A percentile compares a stretch with the other conserved stretches of the same genome.
phyloP scores from a whole-genome alignment of 2,888 invertebrate genomes.

The Zaprionus obscuricornis region DNA sequence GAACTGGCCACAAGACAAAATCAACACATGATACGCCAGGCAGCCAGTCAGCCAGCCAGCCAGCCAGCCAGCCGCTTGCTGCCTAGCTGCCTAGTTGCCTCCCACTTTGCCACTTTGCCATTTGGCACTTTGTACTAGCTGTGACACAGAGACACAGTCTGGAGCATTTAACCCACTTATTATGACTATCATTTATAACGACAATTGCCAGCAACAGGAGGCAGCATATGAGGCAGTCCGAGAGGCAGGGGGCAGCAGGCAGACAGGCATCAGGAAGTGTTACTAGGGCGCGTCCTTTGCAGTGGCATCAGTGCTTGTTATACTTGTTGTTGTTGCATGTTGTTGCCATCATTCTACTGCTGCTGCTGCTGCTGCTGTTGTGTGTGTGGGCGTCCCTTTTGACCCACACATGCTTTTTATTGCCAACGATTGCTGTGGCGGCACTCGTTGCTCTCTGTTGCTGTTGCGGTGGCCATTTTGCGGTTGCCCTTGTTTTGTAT shows the following conservation, averaged over 20 bases:
- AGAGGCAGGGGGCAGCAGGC: neutral
- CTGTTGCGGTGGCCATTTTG: slow-evolving; percentile 74
- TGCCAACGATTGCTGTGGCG: slow-evolving; percentile 36
- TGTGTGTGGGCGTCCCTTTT: slow-evolving; percentile 70
- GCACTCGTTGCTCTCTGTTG: slow-evolving; percentile 35
- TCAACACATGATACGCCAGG: slow-evolving; percentile 56
- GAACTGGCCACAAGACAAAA: slow-evolving; percentile 58
- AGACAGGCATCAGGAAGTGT: neutral
- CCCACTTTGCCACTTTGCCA: neutral
- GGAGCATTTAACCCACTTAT: slow-evolving; percentile 74
- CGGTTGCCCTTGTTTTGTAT: slow-evolving; percentile 68
- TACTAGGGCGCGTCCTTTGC: slow-evolving; percentile 25
- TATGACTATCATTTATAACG: slow-evolving; percentile 75
- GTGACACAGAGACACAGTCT: slow-evolving; percentile 54
- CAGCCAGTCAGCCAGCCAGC: neutral
- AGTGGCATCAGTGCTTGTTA: slow-evolving; percentile 40
- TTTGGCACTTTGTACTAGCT: slow-evolving; percentile 37
- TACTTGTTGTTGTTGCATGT: slow-evolving; percentile 11
- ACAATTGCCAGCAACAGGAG: slow-evolving; percentile 45
- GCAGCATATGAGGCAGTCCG: slow-evolving; percentile 12
- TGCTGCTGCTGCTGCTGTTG: slow-evolving; percentile 9
- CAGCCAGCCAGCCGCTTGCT: neutral
- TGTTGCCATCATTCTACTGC: slow-evolving; percentile 42
- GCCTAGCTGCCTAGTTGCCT: neutral
- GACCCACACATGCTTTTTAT: slow-evolving; percentile 75